Conservation (phyloP, 2,113 vertebrate species). For the Natator depressus region DNA sequence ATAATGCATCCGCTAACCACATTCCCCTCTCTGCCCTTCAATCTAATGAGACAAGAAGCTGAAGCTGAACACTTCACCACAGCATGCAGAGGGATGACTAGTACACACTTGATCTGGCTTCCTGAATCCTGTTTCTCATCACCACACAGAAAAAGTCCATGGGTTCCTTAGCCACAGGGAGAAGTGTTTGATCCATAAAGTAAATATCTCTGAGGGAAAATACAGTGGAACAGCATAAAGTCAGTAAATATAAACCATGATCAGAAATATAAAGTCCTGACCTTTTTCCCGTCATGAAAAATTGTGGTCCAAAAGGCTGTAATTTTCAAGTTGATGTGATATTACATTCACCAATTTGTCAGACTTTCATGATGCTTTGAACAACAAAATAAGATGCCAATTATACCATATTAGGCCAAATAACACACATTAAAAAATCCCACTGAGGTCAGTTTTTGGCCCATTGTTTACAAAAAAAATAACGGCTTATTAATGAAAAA, state of each 20-base stretch:
- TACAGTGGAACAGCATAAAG: neutral
- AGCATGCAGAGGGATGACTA: neutral
- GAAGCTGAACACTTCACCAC: neutral
- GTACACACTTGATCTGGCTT: neutral
- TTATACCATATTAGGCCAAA: neutral
- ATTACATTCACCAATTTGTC: rapidly evolving
- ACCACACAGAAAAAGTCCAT: neutral
- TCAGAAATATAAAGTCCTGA: neutral
- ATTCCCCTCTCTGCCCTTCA: neutral
- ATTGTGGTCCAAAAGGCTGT: neutral
- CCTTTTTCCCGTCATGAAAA: neutral
- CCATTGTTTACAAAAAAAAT: neutral
- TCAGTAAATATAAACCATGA: neutral
- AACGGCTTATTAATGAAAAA: neutral
- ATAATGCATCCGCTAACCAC: neutral
- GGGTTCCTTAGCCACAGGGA: neutral
- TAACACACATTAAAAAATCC: neutral
- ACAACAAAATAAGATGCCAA: neutral
- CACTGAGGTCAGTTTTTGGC: neutral
- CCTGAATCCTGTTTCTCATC: neutral
- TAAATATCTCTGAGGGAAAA: neutral
- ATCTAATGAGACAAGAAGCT: neutral
- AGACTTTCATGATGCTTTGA: neutral
- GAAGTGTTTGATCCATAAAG: neutral
- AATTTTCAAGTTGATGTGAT: neutral